Conservation (phyloP, 2,888 invertebrate species). For the Pseudanteris insignis region DNA sequence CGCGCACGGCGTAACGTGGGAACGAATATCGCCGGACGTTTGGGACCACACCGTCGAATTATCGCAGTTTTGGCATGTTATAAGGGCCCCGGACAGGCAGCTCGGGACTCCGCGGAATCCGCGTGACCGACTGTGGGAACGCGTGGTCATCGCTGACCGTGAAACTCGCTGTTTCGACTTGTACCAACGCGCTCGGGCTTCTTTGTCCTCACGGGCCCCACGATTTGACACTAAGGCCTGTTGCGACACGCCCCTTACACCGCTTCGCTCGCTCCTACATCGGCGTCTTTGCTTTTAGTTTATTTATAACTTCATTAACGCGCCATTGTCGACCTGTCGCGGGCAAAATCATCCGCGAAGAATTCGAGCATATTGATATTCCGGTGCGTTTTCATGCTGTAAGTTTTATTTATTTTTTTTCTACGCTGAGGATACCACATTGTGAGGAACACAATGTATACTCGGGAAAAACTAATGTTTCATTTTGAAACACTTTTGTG, state of each 20-base stretch:
- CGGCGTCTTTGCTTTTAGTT: background rate
- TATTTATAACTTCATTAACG: background rate
- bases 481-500: no score
- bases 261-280: conserved; percentile 1
- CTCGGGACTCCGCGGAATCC: conserved; percentile 59
- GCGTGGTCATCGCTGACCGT: conserved; percentile 50
- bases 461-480: no score
- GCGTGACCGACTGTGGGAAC: conserved; percentile 62
- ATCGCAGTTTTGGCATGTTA: conserved; percentile 67
- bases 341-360: background rate
- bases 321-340: background rate
- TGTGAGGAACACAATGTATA: no score
- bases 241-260: no score
- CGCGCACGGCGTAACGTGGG: conserved; percentile 56
- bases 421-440: no score
- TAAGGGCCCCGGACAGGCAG: conserved; percentile 48
- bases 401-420: no score
- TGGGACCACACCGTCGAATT: conserved; percentile 66
- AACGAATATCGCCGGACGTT: conserved; percentile 61
- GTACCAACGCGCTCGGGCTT: conserved; percentile 47
- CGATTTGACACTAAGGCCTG: no score
- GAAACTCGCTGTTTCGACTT: conserved; percentile 50
- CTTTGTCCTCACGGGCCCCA: no score
- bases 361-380: background rate
- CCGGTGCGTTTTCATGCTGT: background rate